Evolutionary conservation across 1,140 invertebrate species (phyloP).

Genomic region (Pantala flavescens): DNA sequence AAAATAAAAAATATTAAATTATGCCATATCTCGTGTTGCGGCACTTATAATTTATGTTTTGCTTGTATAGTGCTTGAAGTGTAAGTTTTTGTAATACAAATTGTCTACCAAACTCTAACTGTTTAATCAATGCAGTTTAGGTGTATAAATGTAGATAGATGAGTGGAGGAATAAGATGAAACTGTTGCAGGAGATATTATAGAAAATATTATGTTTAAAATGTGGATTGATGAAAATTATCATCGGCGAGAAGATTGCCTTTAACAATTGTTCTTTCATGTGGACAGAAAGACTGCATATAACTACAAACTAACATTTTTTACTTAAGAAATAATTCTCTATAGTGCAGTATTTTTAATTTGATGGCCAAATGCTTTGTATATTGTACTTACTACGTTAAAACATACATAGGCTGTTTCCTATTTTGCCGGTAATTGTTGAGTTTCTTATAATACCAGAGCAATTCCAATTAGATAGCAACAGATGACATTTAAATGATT

Average conservation of each 20-base stretch:
- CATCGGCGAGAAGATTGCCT: background rate
- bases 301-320: no score
- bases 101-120: background rate
- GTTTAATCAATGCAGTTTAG: background rate
- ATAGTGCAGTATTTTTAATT: no score
- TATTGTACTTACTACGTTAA: no score
- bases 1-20: conserved; percentile 11
- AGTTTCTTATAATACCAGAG: no score
- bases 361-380: no score
- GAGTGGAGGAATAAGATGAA: background rate
- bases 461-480: no score
- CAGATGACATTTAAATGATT: no score
- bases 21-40: conserved; percentile 7
- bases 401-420: no score
- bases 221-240: background rate
- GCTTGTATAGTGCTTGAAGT: conserved; percentile 9
- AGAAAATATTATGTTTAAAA: background rate
- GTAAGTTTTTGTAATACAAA: conserved; percentile 10
- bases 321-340: no score
- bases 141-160: conserved; percentile 4
- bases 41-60: conserved; percentile 10
- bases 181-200: background rate
- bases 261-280: background rate
- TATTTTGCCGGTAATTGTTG: no score
- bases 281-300: no score